Base-by-base conservation (phyloP, 2,797 vertebrate genomes). In the Thalassophryne amazonica region DNA sequence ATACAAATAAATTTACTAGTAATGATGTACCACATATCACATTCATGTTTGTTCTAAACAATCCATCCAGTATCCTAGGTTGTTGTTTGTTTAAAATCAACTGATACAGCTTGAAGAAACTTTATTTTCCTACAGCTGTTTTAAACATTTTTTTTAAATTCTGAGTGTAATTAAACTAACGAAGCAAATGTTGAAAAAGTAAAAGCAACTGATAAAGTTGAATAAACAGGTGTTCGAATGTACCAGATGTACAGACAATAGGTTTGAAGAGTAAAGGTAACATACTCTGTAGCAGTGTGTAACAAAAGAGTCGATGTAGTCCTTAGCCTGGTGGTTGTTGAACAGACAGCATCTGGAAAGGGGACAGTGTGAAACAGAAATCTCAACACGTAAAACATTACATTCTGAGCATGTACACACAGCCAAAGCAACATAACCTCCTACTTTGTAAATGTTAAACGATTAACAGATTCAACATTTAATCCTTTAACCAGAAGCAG, bases 241-340 rank as follows among this genome's bases (percentile, higher is more conserved):
- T 10, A 35, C 1, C 15, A 14, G 25, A 71, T 21, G 1, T 18
- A 17, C 0, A 35, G 16, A 40, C 3, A 15, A 3, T 2, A 6
- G 18, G 2, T 14, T 6, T 35, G 1, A 37, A 21, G 2, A 17
- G 40, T 8, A 13, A 38, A 10, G 6, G 37, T 13, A 13, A 45
- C 94, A 60, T 91, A 98, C 97, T 90, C 97, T 90, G 62, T 95
- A 93, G 56, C 96, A 98, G 61, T 98, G 97, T 14, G 97, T 97
- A 57, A 99, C 94, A 83, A 99, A 99, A 23, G 96, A 98, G 83
- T 99, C 97, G 30, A 99, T 97, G 86, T 97, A 99, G 81, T 99
- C 97, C 86, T 98, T 99, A 16, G 97, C 97, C 74, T 99, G 97
- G 78, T 97, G 96, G 80, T 95, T 99, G 80, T 99, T 99, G 67